Conservation (phyloP, 1,140 invertebrate genomes). For the Tyrophagus putrescentiae region DNA sequence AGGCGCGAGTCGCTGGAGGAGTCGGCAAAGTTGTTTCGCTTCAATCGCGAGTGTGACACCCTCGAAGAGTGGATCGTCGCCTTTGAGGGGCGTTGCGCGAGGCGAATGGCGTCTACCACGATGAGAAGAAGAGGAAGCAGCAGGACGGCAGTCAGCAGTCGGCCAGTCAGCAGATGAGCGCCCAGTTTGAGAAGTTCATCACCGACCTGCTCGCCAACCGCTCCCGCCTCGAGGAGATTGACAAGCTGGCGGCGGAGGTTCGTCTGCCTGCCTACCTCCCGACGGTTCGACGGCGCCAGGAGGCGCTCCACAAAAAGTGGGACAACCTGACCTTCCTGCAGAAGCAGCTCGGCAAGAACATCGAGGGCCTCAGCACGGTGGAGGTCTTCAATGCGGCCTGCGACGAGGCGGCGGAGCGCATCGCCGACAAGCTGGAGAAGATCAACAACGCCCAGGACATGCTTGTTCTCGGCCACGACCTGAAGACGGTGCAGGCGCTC, state of each 20-base stretch:
- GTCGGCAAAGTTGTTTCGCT: slow-evolving; percentile 77
- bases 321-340: slow-evolving; percentile 73
- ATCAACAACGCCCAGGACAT: slow-evolving; percentile 48
- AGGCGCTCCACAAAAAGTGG: slow-evolving; percentile 65
- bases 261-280: background rate
- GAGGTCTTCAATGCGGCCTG: slow-evolving; percentile 84
- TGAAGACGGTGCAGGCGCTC: slow-evolving; percentile 75
- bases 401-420: slow-evolving; percentile 83
- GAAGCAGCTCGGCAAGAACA: slow-evolving; percentile 70
- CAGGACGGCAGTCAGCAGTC: slow-evolving; percentile 29
- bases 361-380: slow-evolving; percentile 81
- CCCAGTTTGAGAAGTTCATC: slow-evolving; percentile 90
- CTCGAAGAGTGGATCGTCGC: slow-evolving; percentile 95
- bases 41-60: slow-evolving; percentile 93
- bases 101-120: slow-evolving; percentile 14
- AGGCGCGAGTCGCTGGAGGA: slow-evolving; percentile 72
- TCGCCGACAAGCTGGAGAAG: slow-evolving; percentile 68
- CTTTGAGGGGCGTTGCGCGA: slow-evolving; percentile 39
- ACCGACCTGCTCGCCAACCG: slow-evolving; percentile 85
- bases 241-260: slow-evolving; percentile 71
- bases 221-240: slow-evolving; percentile 73
- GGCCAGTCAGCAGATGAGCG: slow-evolving; percentile 80
- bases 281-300: slow-evolving; percentile 55
- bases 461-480: slow-evolving; percentile 50
- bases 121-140: slow-evolving; percentile 10